Evolutionary conservation across 2,797 vertebrate genomes (phyloP).

Genomic region (Myiotriccus ornatus): DNA sequence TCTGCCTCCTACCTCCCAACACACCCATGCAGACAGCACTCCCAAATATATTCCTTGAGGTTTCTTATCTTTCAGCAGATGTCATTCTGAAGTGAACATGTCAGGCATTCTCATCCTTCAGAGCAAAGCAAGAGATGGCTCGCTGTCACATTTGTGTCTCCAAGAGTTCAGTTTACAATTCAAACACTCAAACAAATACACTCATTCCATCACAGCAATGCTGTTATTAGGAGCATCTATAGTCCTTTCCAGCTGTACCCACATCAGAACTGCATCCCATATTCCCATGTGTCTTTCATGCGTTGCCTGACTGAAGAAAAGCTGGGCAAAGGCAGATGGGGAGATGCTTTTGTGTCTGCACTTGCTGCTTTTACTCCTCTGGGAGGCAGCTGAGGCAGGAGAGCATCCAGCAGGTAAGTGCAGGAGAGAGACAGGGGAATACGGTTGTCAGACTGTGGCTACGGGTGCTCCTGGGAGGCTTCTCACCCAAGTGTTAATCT

Average conservation of each 20-base stretch:
- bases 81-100: neutral
- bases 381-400: neutral
- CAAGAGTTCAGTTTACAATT: neutral
- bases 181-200: neutral
- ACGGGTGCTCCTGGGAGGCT: neutral
- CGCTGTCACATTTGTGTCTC: neutral
- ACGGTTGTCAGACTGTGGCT: neutral
- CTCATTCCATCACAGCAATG: neutral
- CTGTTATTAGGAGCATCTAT: neutral
- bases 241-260: neutral
- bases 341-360: neutral
- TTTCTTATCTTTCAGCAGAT: constrained; percentile 7
- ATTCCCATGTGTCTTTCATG: fast-evolving
- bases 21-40: neutral
- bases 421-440: neutral
- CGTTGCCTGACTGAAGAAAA: neutral
- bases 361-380: neutral
- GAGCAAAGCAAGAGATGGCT: neutral
- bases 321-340: neutral
- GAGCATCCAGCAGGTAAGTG: neutral
- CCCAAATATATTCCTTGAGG: neutral
- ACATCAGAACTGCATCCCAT: neutral
- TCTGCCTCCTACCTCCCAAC: neutral
- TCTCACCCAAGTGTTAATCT: neutral
- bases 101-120: neutral